phyloP scores from a whole-genome alignment of 2,888 invertebrate genomes.

The Leucophenga maculata region DNA sequence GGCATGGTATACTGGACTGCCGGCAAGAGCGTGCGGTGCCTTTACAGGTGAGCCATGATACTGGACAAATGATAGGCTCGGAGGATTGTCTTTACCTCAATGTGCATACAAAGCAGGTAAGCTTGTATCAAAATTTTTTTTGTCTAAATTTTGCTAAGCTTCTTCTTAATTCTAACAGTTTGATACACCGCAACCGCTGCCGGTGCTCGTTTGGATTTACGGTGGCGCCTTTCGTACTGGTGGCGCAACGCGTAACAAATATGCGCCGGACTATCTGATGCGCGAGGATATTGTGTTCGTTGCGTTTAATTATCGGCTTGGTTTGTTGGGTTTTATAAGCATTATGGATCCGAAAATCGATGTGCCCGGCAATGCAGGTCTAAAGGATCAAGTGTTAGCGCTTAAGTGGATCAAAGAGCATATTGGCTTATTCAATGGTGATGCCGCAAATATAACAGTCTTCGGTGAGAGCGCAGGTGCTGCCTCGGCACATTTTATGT shows the following conservation, averaged over 20 bases:
- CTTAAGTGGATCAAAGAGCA: constrained; percentile 73
- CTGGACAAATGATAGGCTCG: constrained; percentile 46
- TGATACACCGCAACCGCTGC: constrained; percentile 46
- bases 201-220: constrained; percentile 73
- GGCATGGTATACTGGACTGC: constrained; percentile 66
- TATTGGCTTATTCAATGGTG: constrained; percentile 73
- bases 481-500: constrained; percentile 72
- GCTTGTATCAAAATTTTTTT: constrained; percentile 23
- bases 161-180: constrained; percentile 39
- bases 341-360: constrained; percentile 69
- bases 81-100: constrained; percentile 66
- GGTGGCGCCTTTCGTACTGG: constrained; percentile 73
- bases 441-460: constrained; percentile 73
- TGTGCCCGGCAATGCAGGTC: constrained; percentile 74
- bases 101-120: constrained; percentile 58
- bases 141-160: background rate
- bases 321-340: constrained; percentile 72
- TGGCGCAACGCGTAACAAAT: constrained; percentile 61
- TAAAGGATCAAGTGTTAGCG: constrained; percentile 74
- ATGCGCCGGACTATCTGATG: constrained; percentile 73
- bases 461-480: constrained; percentile 75
- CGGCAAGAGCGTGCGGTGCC: constrained; percentile 42
- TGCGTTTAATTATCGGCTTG: constrained; percentile 73
- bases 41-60: constrained; percentile 49
- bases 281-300: constrained; percentile 72